Conservation (phyloP, 2,797 vertebrate species). For the Amblyopsis hoosieri region DNA sequence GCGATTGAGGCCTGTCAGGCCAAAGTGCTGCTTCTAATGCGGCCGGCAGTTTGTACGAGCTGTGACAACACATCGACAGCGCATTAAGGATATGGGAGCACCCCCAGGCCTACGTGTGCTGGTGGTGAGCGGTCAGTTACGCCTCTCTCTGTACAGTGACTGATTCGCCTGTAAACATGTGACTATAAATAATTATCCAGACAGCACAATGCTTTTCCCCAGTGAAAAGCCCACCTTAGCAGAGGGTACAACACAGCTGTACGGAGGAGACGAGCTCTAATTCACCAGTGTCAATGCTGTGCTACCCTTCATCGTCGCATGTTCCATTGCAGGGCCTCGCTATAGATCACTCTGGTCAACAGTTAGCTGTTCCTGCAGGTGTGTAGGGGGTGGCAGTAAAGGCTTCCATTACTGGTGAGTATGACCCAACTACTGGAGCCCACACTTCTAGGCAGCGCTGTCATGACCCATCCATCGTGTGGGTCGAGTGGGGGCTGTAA, state of each 20-base stretch:
- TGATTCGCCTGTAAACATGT: constrained; percentile 46
- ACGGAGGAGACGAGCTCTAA: constrained; percentile 49
- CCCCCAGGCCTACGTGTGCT: constrained; percentile 66
- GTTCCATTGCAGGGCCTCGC: constrained; percentile 47
- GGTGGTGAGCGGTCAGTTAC: constrained; percentile 65
- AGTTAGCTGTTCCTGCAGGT: constrained; percentile 74
- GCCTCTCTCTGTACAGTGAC: constrained; percentile 21
- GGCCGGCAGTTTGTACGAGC: constrained; percentile 75
- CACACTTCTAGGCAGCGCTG: constrained; percentile 70
- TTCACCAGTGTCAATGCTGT: constrained; percentile 59
- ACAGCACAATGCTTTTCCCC: constrained; percentile 24
- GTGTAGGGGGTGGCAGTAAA: constrained; percentile 73
- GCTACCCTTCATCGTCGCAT: constrained; percentile 59
- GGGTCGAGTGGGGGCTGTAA: constrained; percentile 76
- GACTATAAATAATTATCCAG: constrained; percentile 44
- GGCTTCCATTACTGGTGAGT: constrained; percentile 73
- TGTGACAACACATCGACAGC: constrained; percentile 72
- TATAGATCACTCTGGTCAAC: constrained; percentile 73
- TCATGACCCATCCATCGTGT: constrained; percentile 80
- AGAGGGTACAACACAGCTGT: constrained; percentile 36
- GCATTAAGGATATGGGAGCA: constrained; percentile 72
- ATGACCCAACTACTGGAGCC: constrained; percentile 70
- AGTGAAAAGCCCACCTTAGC: constrained; percentile 10
- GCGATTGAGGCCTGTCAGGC: constrained; percentile 72
- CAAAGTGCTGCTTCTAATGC: constrained; percentile 75